A percentile compares a stretch with the other conserved stretches of the same genome.
These are phyloP conservation scores for Acropora yongei DNA, from an alignment of 64 coral and sea anemone species.

Conservation along the genomic window DNA sequence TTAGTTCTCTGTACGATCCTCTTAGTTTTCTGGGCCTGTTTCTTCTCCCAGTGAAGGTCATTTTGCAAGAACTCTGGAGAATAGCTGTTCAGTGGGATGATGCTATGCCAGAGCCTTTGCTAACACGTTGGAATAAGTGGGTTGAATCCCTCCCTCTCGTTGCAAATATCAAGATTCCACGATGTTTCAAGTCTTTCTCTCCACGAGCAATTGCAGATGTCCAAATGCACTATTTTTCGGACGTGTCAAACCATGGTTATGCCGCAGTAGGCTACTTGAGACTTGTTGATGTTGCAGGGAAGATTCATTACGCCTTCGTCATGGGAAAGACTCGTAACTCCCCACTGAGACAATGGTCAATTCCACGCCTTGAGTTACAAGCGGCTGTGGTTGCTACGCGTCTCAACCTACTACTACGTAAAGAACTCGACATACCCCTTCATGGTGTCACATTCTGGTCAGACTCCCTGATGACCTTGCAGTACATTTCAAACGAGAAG, in stretches of 20 bases:
- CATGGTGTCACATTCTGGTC: constrained; percentile 20
- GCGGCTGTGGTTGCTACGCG: constrained; percentile 45
- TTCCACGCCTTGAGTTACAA: constrained; percentile 59
- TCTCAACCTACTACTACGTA: background rate
- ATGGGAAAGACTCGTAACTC: constrained; percentile 40
- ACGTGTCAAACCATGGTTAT: constrained; percentile 29
- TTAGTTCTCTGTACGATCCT: constrained; percentile 59
- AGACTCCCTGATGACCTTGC: constrained; percentile 29
- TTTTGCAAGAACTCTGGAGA: constrained; percentile 56
- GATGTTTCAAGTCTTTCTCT: constrained; percentile 5
- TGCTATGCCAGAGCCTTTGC: constrained; percentile 11
- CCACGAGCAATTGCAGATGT: background rate
- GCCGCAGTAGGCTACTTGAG: constrained; percentile 24
- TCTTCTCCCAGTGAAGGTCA: constrained; percentile 23
- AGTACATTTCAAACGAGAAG: constrained; percentile 43
- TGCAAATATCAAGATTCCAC: constrained; percentile 30
- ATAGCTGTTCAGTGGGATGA: constrained; percentile 41
- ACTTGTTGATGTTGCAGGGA: constrained; percentile 23
- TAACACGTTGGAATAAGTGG: constrained; percentile 26
- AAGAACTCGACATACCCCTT: constrained; percentile 7
- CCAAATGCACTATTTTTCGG: constrained; percentile 61
- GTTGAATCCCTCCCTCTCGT: background rate
- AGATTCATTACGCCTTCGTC: constrained; percentile 48
- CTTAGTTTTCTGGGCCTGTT: constrained; percentile 50
- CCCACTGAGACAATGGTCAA: constrained; percentile 32